Conservation (phyloP, 1,140 invertebrate genomes). For the Brevipalpus yothersi region DNA sequence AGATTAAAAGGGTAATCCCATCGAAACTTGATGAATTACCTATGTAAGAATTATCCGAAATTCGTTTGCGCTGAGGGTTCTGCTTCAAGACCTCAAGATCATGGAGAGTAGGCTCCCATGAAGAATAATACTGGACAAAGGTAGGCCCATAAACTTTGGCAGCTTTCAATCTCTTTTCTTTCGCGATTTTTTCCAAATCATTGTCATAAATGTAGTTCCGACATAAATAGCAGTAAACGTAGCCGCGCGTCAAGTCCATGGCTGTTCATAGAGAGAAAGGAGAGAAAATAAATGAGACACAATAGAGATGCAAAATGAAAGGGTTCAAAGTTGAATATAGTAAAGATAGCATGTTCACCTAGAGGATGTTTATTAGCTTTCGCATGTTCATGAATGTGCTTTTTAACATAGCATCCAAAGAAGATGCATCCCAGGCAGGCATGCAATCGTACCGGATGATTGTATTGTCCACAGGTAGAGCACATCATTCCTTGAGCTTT, state of each 20-base stretch:
- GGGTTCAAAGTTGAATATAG: not conserved
- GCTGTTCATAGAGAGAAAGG: conserved; percentile 20
- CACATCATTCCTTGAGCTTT: conserved; percentile 22
- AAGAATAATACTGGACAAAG: conserved; percentile 30
- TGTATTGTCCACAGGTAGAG: conserved; percentile 35
- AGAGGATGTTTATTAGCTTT: conserved; percentile 51
- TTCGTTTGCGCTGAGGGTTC: conserved; percentile 45
- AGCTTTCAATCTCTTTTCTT: conserved; percentile 29
- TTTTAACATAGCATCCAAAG: conserved; percentile 55
- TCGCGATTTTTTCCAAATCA: conserved; percentile 32
- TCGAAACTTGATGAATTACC: conserved; percentile 21
- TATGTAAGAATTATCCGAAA: conserved; percentile 55
- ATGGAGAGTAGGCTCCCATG: conserved; percentile 49
- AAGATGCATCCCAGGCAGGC: conserved; percentile 73
- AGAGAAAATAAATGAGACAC: not conserved
- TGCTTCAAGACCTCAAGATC: conserved; percentile 40
- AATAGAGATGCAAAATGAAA: not conserved
- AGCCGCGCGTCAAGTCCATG: conserved; percentile 62
- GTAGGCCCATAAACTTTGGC: conserved; percentile 27
- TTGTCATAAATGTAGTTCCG: conserved; percentile 73
- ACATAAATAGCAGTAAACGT: conserved; percentile 72
- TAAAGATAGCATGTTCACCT: conserved; percentile 21
- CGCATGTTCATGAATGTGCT: conserved; percentile 62
- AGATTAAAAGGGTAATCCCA: not conserved
- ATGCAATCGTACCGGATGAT: conserved; percentile 38